A percentile compares a stretch with the other conserved stretches of the same genome.
Conservation (phyloP, 2,113 vertebrate genomes). For the Grammomys surdaster region DNA sequence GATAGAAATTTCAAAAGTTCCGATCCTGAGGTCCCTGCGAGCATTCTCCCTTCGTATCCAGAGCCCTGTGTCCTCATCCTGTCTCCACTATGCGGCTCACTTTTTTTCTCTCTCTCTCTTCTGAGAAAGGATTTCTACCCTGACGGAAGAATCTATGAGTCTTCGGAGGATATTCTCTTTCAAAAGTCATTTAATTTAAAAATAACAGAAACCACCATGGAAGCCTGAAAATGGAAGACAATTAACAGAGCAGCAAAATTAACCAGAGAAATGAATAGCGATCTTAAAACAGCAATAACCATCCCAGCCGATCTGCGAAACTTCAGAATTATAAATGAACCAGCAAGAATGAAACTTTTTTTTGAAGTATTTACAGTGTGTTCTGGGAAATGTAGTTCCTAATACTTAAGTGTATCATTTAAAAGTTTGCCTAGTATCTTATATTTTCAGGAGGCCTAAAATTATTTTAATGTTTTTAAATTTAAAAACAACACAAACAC, state of each 20-base stretch:
- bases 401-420: background rate
- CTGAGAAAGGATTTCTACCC: background rate
- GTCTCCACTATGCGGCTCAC: background rate
- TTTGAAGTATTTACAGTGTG: background rate
- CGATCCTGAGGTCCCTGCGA: background rate
- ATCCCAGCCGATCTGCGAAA: background rate
- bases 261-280: background rate
- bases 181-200: constrained; percentile 59
- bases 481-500: constrained; percentile 34
- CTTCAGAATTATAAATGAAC: background rate
- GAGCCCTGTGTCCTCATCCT: background rate
- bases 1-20: background rate
- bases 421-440: constrained; percentile 14
- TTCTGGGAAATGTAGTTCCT: background rate
- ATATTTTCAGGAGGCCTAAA: background rate
- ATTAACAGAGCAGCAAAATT: constrained; percentile 52
- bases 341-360: background rate
- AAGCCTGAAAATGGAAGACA: constrained; percentile 50
- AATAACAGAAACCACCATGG: constrained; percentile 24
- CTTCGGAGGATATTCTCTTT: constrained; percentile 14
- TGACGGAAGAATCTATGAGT: constrained; percentile 25
- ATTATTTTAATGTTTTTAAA: background rate
- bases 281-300: background rate
- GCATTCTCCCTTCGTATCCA: background rate
- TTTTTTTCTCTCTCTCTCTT: background rate